Base-by-base conservation (phyloP, 1,140 invertebrate species). In the Capitella teleta region DNA sequence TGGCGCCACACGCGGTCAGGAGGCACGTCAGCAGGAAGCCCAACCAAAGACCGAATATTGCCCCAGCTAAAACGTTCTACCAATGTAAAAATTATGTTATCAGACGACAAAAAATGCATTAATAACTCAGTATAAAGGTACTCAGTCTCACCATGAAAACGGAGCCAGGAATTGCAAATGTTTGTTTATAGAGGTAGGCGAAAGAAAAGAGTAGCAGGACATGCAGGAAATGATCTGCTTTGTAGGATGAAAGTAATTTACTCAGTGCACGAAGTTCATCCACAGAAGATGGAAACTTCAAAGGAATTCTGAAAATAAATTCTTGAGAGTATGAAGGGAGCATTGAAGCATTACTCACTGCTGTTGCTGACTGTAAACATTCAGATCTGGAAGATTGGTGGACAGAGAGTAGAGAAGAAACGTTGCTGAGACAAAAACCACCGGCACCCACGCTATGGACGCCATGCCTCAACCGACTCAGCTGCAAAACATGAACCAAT, bases 81-180 rank as follows among this genome's bases (percentile, higher is more conserved):
- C n/a, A n/a, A n/a, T n/a, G n/a, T n/a, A n/a, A n/a, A n/a, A n/a
- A n/a, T n/a, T n/a, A n/a, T n/a, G 51, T 30, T 25, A 49, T 44
- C 26, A 45, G 49, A 49, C 2, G 23, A 47, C 28, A 23, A 18
- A 19, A 37, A 37, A 37, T 6, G 21, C 21, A 37, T 21, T 3
- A 37, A 37, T 16, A 47, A 14, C n/a, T 3, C 4, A 23, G 10
- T 5, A 23, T 3, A 16, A 43, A 43, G 5, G 4, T 18, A 37
- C 36, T 44, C 5, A n/a, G 16, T 26, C 68, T 72, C 62, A 80
- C 79, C 71, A 82, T 57, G 49, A 82, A 75, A 23, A 79, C 78
- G 37, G 80, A 81, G 21, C 80, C 80, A 28, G 80, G 80, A 55
- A 82, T 79, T 18, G 78, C 78, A 68, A 82, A 82, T 21, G 79